Evolutionary conservation across 2,888 invertebrate species (phyloP), one percentile per base, ranked within the genome.

Genomic region (Cheilosia urbana): DNA sequence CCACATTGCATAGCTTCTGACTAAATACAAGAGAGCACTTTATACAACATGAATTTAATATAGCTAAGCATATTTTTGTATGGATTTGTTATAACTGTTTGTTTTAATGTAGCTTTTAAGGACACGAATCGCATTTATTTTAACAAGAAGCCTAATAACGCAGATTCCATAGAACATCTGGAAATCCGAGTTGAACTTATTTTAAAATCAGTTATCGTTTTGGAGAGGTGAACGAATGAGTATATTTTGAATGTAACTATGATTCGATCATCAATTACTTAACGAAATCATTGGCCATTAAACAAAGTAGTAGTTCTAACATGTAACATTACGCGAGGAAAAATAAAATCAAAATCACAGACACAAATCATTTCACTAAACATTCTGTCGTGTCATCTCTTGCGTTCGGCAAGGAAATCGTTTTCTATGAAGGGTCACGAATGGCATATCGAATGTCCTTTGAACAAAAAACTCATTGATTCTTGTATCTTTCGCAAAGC

Each of bases 341-440:
- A 19, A 53, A 49, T 4, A 13, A 49, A 19, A 34, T 34, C 30
- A 15, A 37, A 51, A 49, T 19, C 19, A 19, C 19, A 7, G 21
- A 40, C 13, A 49, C 4, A 51, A 65, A 51, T 63, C 63, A 73
- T 73, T 63, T 51, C 45, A 63, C 63, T 63, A 62, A 73, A 47
- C 49, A 49, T 75, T 65, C 45, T 71, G 57, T 65, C 49, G 42
- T 66, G 27, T 68, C 76, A 63, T 49, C 40, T 71, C 30, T 42
- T 30, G 68, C 27, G 27, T 58, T 11, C 24, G 11, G 30, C 17
- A 45, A 47, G 42, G 45, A 60, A 68, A 65, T 66, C 53, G 37
- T 27, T 60, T 72, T 47, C 82, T 66, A 65, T 72, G 65, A 72
- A 77, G 72, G 82, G 76, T 71, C 82, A 71, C 55, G 47, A 62